Conservation (phyloP, 92 coral and sea anemone species). For the Parazoanthus swiftii region DNA sequence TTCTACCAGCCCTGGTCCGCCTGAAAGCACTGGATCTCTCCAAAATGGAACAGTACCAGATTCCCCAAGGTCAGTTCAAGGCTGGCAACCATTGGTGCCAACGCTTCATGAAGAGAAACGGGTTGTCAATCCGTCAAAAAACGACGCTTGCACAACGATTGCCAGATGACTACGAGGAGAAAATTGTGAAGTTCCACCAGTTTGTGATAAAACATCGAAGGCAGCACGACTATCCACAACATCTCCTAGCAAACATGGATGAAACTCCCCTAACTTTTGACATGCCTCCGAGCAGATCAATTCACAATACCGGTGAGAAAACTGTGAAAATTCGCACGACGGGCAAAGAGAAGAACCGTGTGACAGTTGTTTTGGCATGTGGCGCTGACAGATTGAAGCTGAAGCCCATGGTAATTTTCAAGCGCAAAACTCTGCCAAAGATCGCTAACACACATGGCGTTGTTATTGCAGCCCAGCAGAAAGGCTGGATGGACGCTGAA, state of each 20-base stretch:
- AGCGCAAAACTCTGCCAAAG: background rate
- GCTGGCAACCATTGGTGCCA: slow-evolving; percentile 10
- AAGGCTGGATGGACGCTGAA: background rate
- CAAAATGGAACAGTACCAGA: slow-evolving; percentile 39
- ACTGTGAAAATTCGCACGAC: slow-evolving; percentile 56
- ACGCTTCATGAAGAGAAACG: slow-evolving; percentile 25
- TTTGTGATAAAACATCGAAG: slow-evolving; percentile 28
- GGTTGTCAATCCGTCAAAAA: too few relatives aligned
- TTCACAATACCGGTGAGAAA: slow-evolving; percentile 51
- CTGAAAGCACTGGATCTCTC: slow-evolving; percentile 47
- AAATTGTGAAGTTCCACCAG: slow-evolving; percentile 35
- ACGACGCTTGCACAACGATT: slow-evolving; percentile 42
- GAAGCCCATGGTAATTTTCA: slow-evolving; percentile 34
- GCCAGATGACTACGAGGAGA: slow-evolving; percentile 38
- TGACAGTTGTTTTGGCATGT: slow-evolving; percentile 61
- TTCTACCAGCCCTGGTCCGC: slow-evolving; percentile 34
- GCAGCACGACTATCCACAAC: slow-evolving; percentile 35
- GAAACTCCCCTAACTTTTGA: slow-evolving; percentile 53
- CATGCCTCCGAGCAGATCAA: slow-evolving; percentile 53
- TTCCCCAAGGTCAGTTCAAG: slow-evolving; percentile 29
- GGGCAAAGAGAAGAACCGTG: slow-evolving; percentile 56
- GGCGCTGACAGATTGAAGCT: slow-evolving; percentile 51
- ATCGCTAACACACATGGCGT: background rate
- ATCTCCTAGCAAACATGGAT: slow-evolving; percentile 58
- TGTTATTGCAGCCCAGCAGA: background rate